Evolutionary conservation across 2,113 vertebrate genomes (phyloP).

Genomic region (Andinoacara biseriatus): DNA sequence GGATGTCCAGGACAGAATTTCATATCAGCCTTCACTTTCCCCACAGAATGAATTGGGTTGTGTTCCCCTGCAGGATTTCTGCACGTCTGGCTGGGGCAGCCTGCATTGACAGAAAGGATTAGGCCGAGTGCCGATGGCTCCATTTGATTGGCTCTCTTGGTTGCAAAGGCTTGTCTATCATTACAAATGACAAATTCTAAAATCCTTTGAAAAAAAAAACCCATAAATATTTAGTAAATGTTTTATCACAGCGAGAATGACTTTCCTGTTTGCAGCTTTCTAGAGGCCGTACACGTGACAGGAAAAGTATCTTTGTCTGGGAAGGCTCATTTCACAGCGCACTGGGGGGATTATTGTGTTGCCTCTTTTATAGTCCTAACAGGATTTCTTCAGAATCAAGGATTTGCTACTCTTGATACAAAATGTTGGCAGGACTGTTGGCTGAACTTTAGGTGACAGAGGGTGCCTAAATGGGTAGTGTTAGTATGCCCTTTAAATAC

Average conservation of each 20-base stretch:
- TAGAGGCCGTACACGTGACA: conserved; percentile 35
- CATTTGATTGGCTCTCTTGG: conserved; percentile 48
- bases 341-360: conserved; percentile 59
- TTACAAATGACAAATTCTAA: conserved; percentile 9
- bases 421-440: conserved; percentile 50
- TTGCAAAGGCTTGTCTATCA: conserved; percentile 31
- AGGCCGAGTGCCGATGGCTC: conserved; percentile 36
- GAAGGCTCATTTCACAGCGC: conserved; percentile 58
- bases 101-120: conserved; percentile 50
- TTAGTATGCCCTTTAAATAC: conserved; percentile 16
- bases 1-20: conserved; percentile 22
- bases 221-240: conserved; percentile 22
- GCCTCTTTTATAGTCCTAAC: conserved; percentile 59
- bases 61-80: conserved; percentile 38
- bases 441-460: conserved; percentile 5
- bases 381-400: conserved; percentile 68
- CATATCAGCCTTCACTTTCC: conserved; percentile 28
- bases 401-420: conserved; percentile 59
- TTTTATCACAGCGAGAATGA: conserved; percentile 34
- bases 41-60: conserved; percentile 8
- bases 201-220: conserved; percentile 23
- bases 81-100: background rate
- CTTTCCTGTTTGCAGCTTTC: conserved; percentile 29
- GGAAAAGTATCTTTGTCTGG: conserved; percentile 44
- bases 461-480: conserved; percentile 22